Evolutionary conservation across 2,797 vertebrate species (phyloP).

Genomic region (Sebastiscus tertius): DNA sequence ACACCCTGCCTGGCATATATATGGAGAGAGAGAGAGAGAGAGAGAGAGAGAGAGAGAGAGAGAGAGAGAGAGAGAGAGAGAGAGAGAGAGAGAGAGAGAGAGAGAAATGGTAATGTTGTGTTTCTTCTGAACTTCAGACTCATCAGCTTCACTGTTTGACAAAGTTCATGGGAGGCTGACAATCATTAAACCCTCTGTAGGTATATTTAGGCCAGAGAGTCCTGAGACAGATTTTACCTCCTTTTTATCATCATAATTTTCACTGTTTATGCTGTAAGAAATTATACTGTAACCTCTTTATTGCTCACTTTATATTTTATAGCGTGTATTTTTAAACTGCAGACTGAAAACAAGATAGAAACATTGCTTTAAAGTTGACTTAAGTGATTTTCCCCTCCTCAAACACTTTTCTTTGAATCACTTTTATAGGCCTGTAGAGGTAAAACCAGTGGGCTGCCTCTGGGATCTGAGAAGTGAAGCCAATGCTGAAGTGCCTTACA

Average conservation of each 20-base stretch:
- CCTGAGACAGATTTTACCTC: background rate
- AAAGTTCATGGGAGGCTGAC: constrained; percentile 39
- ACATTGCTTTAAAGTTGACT: background rate
- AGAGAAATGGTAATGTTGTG: background rate
- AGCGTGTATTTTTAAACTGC: background rate
- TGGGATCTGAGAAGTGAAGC: no score
- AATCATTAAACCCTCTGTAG: constrained; percentile 68
- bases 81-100: no score
- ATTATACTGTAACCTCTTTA: background rate
- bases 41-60: no score
- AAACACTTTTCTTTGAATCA: background rate
- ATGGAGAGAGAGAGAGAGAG: no score
- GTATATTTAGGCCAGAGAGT: constrained; percentile 2
- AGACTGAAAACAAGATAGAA: background rate
- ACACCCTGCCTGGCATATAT: constrained; percentile 52
- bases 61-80: no score
- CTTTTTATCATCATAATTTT: background rate
- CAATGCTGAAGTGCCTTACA: no score
- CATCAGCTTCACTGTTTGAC: background rate
- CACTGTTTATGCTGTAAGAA: background rate
- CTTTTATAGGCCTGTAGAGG: background rate
- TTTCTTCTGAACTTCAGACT: constrained; percentile 62
- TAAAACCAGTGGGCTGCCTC: background rate
- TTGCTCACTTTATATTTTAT: background rate
- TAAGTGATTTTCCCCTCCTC: background rate